Evolutionary conservation across 2,888 invertebrate species (phyloP).

Genomic region (Zygothrica quintamaculata): DNA sequence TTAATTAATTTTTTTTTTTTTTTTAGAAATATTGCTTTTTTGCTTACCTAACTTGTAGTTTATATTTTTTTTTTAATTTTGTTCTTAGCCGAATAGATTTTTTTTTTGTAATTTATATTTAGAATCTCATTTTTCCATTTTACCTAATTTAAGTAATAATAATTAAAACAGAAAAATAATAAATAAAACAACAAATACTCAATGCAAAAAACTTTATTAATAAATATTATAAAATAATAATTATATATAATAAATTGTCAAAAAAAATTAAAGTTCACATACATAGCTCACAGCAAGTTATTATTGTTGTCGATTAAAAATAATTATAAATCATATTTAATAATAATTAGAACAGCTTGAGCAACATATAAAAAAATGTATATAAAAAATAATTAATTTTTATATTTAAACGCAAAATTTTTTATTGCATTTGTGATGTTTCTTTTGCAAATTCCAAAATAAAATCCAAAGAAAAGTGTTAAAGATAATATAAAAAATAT

Average conservation of each 20-base stretch:
- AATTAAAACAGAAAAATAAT: no score
- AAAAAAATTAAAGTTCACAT: slow-evolving; percentile 66
- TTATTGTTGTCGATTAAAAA: slow-evolving; percentile 46
- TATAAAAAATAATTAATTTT: slow-evolving; percentile 23
- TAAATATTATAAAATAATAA: slow-evolving; percentile 70
- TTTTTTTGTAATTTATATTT: slow-evolving; percentile 16
- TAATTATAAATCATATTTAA: slow-evolving; percentile 35
- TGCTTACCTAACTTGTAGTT: no score
- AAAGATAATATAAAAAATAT: slow-evolving; percentile 16
- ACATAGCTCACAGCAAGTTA: slow-evolving; percentile 71
- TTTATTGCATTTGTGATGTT: slow-evolving; percentile 65
- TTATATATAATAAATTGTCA: slow-evolving; percentile 57
- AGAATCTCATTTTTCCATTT: background rate
- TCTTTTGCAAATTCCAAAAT: slow-evolving; percentile 15
- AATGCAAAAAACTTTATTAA: slow-evolving; percentile 76
- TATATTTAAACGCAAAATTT: slow-evolving; percentile 19
- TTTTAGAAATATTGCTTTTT: slow-evolving; percentile 69
- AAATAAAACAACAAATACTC: slow-evolving; percentile 23
- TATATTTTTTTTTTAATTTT: slow-evolving; percentile 26
- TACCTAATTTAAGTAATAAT: slow-evolving; percentile 23
- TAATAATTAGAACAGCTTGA: slow-evolving; percentile 25
- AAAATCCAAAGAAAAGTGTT: slow-evolving; percentile 6
- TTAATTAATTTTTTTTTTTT: slow-evolving; percentile 24
- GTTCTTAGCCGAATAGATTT: slow-evolving; percentile 34
- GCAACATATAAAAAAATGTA: slow-evolving; percentile 25